phyloP scores from a whole-genome alignment of 2,797 vertebrate species.

The Neosilurus hyrtlii region DNA sequence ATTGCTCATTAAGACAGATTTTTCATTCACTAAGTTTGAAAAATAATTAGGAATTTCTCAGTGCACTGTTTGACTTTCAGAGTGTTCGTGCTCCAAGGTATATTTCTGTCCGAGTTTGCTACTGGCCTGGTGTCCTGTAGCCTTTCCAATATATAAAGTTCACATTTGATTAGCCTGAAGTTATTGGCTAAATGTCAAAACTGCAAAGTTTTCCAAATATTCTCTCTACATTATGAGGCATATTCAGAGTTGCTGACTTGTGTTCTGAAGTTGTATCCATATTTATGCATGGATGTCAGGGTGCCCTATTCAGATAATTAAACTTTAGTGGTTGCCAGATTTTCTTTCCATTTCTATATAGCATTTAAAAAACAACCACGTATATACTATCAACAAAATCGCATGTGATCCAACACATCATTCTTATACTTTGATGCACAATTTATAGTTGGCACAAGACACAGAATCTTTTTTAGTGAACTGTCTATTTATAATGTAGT shows the following conservation, averaged over 20 bases:
- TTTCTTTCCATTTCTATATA: not conserved
- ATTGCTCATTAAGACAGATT: constrained; percentile 17
- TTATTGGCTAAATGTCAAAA: constrained; percentile 15
- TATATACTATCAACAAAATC: not conserved
- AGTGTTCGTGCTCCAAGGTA: not conserved
- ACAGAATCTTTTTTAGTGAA: not conserved
- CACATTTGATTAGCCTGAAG: constrained; percentile 14
- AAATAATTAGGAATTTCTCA: not conserved
- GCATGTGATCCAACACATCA: not conserved
- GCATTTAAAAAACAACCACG: not conserved
- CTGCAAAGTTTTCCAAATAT: constrained; percentile 1
- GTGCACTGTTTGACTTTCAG: not conserved
- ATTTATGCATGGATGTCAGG: not conserved
- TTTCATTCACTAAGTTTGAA: constrained; percentile 14
- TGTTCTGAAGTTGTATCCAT: not conserved
- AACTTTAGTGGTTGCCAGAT: not conserved
- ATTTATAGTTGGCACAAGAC: not conserved
- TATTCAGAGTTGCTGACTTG: not conserved
- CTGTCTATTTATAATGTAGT: not conserved
- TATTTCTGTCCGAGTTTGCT: not conserved
- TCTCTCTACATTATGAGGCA: not conserved
- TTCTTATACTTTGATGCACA: not conserved
- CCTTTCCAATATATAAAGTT: not conserved
- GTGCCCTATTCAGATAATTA: not conserved
- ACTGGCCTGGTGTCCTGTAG: no score